Base-by-base conservation (phyloP, 2,797 vertebrate genomes). In the Enteromius argenteus region DNA sequence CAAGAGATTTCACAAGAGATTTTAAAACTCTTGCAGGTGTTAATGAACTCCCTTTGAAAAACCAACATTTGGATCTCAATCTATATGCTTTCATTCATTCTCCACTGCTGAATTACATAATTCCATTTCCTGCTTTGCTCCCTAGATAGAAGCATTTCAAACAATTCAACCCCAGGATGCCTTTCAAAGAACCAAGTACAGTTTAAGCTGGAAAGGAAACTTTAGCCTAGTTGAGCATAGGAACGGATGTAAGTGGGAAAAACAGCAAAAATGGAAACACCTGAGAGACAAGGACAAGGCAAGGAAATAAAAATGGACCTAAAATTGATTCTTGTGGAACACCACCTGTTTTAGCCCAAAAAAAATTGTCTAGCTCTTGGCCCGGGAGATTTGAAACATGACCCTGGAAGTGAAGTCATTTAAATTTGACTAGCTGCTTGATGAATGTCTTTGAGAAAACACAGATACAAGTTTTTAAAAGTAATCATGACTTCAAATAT, bases 41-140 rank as follows among this genome's bases (percentile, higher is more conserved):
- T 44, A 14, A 23, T 56, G 21, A 67, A 64, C 60, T 42, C 46
- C 58, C 7, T 39, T 15, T 42, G 11, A 8, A 49, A 81, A 73
- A 74, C 15, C 44, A 82, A 32, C 67, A 86, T 66, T 56, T 86
- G 66, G 74, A 44, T 64, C 64, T 76, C 23, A 32, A 44, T 32
- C 53, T 37, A 27, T 53, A 46, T 46, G 8, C 19, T 49, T 35
- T 72, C 21, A n/a, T 49, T 32, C 35, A 78, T 84, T 78, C 72
- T 83, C 58, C 84, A 85, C 32, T 21, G 44, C 60, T 37, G 32
- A 81, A 76, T 83, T 85, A 79, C 75, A 80, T 82, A 56, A 85
- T 80, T 74, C 44, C 32, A 79, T 85, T 62, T 62, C 60, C 75
- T 77, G 46, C 46, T 73, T 46, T 17, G 32, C 44, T 68, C 62